Percentiles rank a stretch among this genome's conserved stretches.
These are phyloP conservation scores for Corythornis leucogaster DNA, from an alignment of 2,797 vertebrate genomes.

Conservation along the genomic window DNA sequence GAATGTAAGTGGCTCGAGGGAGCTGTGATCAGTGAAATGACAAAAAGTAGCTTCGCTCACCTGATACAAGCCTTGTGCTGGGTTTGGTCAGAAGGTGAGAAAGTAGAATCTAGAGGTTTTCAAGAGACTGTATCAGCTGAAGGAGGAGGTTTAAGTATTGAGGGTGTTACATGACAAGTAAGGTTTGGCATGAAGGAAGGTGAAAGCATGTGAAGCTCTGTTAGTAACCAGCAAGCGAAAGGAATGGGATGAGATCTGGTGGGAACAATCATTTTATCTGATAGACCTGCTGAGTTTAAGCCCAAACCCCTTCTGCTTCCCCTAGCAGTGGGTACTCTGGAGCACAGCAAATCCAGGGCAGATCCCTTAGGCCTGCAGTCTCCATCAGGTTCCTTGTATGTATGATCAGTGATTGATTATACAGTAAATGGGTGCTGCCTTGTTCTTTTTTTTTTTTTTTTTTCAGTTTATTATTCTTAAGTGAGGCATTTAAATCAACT, in stretches of 20 bases:
- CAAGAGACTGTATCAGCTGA: neutral
- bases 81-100: constrained; percentile 25
- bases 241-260: neutral
- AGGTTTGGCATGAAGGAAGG: neutral
- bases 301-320: neutral
- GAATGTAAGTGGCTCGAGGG: constrained; percentile 3
- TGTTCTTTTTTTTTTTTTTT: neutral
- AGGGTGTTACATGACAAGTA: constrained; percentile 13
- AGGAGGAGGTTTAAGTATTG: constrained; percentile 20
- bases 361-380: neutral
- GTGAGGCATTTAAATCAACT: constrained; percentile 50
- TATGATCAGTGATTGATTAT: neutral
- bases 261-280: constrained; percentile 15
- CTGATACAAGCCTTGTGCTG: neutral
- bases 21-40: neutral
- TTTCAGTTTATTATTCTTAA: constrained; percentile 51
- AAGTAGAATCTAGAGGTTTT: constrained; percentile 43
- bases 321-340: neutral
- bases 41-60: constrained; percentile 31
- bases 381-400: neutral
- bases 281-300: neutral
- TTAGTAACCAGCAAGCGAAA: neutral
- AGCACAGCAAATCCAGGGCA: neutral
- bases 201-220: constrained; percentile 14
- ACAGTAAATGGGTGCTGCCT: constrained; percentile 22